Conservation (phyloP, 2,888 invertebrate species). For the Drosophila cyrtoloma region DNA sequence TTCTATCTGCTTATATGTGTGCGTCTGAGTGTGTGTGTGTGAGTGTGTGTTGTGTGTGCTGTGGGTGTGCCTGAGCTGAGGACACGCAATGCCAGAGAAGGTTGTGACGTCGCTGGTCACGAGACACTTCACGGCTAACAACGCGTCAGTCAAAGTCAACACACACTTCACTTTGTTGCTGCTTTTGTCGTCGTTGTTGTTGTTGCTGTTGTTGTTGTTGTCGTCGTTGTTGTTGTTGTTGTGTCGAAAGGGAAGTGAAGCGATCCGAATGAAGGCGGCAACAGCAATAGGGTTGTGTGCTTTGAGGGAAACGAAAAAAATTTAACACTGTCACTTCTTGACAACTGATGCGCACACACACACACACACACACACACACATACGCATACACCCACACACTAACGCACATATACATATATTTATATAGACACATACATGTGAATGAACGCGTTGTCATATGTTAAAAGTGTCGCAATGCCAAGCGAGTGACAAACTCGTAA, state of each 20-base stretch:
- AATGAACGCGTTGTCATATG: constrained; percentile 56
- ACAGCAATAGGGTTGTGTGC: constrained; percentile 20
- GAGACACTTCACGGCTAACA: constrained; percentile 75
- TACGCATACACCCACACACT: too few species aligned
- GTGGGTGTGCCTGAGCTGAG: constrained; percentile 18
- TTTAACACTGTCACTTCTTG: constrained; percentile 75
- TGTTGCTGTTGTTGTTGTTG: constrained; percentile 8
- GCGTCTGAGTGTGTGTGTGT: neutral
- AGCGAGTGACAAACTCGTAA: constrained; percentile 35
- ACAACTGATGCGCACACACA: constrained; percentile 49
- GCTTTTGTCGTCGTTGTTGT: constrained; percentile 19
- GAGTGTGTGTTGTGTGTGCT: neutral
- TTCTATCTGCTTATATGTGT: constrained; percentile 18
- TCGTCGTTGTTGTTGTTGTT: constrained; percentile 16
- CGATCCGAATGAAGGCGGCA: constrained; percentile 17
- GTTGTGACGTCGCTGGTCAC: constrained; percentile 42
- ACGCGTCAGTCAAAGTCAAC: constrained; percentile 79
- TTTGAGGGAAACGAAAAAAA: constrained; percentile 50
- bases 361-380: neutral
- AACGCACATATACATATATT: neutral
- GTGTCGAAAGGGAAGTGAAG: constrained; percentile 1
- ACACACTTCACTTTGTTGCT: constrained; percentile 65
- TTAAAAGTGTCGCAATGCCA: constrained; percentile 51
- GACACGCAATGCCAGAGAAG: constrained; percentile 57
- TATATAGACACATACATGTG: neutral